These are phyloP conservation scores for Anarrhichthys ocellatus DNA, from an alignment of 2,113 vertebrate species.

Conservation along the genomic window DNA sequence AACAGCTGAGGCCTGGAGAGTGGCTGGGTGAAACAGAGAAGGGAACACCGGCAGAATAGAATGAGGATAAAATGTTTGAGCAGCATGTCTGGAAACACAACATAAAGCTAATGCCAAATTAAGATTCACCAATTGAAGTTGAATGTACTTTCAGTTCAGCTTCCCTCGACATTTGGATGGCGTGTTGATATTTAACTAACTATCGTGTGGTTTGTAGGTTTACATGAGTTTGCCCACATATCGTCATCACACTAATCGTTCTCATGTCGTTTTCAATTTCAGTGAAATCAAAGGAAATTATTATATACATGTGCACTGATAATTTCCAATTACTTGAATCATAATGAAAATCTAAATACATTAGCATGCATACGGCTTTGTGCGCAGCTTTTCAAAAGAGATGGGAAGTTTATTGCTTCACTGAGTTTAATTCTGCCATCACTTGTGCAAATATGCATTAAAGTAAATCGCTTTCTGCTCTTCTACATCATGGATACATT, in stretches of 20 bases:
- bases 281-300: not conserved
- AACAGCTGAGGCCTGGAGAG: constrained; percentile 75
- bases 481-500: not conserved
- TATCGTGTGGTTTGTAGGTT: not conserved
- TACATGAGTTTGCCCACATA: not conserved
- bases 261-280: not conserved
- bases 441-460: constrained; percentile 1
- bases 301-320: not conserved
- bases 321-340: not conserved
- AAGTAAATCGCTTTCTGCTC: not conserved
- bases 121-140: not conserved
- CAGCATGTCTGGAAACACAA: constrained; percentile 3
- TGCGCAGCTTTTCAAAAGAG: not conserved
- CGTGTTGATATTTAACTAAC: not conserved
- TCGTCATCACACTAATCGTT: not conserved
- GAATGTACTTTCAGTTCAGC: not conserved
- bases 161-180: not conserved
- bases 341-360: not conserved
- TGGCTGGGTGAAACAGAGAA: constrained; percentile 51
- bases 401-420: not conserved
- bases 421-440: not conserved
- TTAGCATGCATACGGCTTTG: not conserved
- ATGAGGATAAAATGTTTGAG: constrained; percentile 42
- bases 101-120: not conserved
- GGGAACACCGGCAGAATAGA: constrained; percentile 31